Base-by-base conservation (phyloP, 1,140 invertebrate species). In the Oryctes rhinoceros region DNA sequence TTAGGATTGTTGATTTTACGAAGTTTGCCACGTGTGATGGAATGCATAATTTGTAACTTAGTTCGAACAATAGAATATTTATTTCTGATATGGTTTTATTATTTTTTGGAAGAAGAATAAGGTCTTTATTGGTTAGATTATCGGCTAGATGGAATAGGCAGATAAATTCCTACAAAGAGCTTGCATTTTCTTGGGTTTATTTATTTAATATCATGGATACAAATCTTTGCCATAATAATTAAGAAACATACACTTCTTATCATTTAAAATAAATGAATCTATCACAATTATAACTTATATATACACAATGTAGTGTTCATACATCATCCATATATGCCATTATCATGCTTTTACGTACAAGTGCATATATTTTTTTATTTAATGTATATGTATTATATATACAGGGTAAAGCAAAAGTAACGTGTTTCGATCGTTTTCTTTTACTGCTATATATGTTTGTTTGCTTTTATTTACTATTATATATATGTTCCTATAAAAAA, bases 211-310 rank as follows among this genome's bases (percentile, higher is more conserved):
- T 78, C 76, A 78, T 78, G 15, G 76, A 78, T 78, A 78, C 76
- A 78, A 78, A 78, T 78, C 59, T 78, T 78, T 78, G 49, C 47
- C 49, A 78, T 78, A 49, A 59, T 78, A 48, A 78, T 78, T 78
- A 78, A 53, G 76, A 78, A 78, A 78, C 76, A 78, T 78, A 78
- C 76, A 78, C n/a, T 76, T 78, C 39, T 76, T 76, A 47, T 76
- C 75, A 76, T 44, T 78, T 78, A 48, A 44, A 59, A 53, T 37
- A 53, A 53, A 78, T 53, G 11, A 78, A 53, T 53, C 35, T 78
- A 78, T 78, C 76, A 78, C 76, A 78, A 78, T 76, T 76, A 76
- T 76, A 76, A 76, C n/a, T 76, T 76, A 76, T 76, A 44, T 44
- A 76, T 47, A 47, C 39, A 76, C 18, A 24, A 67, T 67, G 24